Evolutionary conservation across 2,113 vertebrate genomes (phyloP).

Genomic region (Chinchilla lanigera): DNA sequence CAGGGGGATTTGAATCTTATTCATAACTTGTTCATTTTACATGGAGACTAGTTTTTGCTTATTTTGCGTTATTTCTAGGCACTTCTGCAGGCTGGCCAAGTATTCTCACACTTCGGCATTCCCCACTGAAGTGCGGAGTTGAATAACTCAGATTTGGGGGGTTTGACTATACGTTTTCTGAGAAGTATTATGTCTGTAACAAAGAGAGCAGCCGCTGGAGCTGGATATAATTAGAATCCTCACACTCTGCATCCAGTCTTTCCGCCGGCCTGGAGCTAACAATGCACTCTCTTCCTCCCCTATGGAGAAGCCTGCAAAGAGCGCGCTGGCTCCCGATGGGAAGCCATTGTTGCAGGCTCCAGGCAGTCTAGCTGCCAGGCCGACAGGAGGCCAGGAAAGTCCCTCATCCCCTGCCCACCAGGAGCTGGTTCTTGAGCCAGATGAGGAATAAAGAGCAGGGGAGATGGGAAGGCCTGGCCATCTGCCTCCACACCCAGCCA

Average conservation of each 20-base stretch:
- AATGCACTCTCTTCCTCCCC: slow-evolving; percentile 22
- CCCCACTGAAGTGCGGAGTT: background rate
- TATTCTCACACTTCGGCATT: background rate
- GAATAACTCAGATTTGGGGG: background rate
- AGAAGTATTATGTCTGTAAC: background rate
- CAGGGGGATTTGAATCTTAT: background rate
- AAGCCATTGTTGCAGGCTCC: slow-evolving; percentile 71
- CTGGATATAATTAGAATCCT: slow-evolving; percentile 27
- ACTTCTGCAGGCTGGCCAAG: background rate
- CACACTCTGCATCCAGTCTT: background rate
- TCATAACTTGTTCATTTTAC: background rate
- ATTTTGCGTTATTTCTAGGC: background rate
- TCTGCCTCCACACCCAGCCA: slow-evolving; percentile 22
- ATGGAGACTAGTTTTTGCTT: background rate
- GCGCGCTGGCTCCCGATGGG: slow-evolving; percentile 36
- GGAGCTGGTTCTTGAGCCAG: slow-evolving; percentile 35
- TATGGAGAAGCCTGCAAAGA: background rate
- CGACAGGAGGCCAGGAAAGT: slow-evolving; percentile 71
- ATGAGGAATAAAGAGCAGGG: background rate
- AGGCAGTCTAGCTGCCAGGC: slow-evolving; percentile 50
- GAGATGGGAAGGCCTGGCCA: slow-evolving; percentile 2
- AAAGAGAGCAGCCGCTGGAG: background rate
- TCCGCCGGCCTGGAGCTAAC: slow-evolving; percentile 51
- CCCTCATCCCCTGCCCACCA: slow-evolving; percentile 51
- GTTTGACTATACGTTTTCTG: background rate